Percentiles rank a stretch among this genome's conserved stretches.
phyloP scores from a whole-genome alignment of 2,797 vertebrate genomes.

The Mormyrus hasselquistii region DNA sequence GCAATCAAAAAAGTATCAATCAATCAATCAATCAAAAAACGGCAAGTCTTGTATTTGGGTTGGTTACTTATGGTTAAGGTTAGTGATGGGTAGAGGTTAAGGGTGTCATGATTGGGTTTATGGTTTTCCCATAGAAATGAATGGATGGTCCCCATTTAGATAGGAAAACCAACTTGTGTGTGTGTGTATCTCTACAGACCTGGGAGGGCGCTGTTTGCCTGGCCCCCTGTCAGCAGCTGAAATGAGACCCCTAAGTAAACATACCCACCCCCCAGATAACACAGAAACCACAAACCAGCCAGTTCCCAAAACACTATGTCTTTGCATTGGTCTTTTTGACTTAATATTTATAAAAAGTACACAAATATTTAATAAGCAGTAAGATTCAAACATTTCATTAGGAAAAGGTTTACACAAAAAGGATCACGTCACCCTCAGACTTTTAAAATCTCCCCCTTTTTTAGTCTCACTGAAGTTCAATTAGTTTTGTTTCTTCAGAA shows the following conservation, averaged over 20 bases:
- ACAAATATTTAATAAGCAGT: slow-evolving; percentile 9
- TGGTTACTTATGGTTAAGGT: no score
- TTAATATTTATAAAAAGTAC: slow-evolving; percentile 15
- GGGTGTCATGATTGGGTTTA: no score
- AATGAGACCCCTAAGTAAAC: slow-evolving; percentile 14
- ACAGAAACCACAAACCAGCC: neutral
- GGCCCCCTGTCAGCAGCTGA: neutral
- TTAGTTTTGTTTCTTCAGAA: neutral
- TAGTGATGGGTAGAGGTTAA: no score
- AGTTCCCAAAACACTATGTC: neutral
- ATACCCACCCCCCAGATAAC: neutral
- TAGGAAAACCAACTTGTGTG: no score
- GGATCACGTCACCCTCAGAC: neutral
- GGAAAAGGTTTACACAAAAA: neutral
- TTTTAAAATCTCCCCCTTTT: neutral
- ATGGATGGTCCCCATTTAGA: no score
- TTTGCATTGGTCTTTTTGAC: neutral
- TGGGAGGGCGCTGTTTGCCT: neutral
- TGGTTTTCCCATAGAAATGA: no score
- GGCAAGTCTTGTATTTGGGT: no score
- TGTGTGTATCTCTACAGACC: neutral
- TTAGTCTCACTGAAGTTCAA: neutral
- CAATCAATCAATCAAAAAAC: no score
- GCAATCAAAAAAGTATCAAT: no score
- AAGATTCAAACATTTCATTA: neutral